These are phyloP conservation scores for Lepidurus apus DNA, from an alignment of 1,140 invertebrate genomes.

Conservation along the genomic window DNA sequence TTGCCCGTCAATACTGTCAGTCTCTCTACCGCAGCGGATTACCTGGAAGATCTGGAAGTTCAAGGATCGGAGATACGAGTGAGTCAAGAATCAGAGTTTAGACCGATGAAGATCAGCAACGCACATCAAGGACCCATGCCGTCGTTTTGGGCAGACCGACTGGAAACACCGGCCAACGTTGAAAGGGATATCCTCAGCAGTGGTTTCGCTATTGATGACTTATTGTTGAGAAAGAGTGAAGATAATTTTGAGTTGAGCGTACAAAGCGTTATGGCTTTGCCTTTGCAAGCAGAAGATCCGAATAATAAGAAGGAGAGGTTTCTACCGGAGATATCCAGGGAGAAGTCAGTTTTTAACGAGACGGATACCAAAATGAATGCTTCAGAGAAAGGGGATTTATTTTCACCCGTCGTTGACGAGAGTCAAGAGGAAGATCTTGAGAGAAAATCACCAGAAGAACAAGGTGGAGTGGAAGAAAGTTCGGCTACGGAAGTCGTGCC, in stretches of 20 bases:
- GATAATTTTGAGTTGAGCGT: not conserved
- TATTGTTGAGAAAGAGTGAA: not conserved
- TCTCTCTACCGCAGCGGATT: not conserved
- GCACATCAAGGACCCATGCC: slow-evolving; percentile 3
- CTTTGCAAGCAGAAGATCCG: not conserved
- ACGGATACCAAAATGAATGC: too few species aligned
- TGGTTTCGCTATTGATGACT: not conserved
- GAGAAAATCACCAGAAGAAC: too few species aligned
- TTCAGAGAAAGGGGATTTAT: too few species aligned
- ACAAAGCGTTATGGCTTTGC: not conserved
- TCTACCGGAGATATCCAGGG: too few species aligned
- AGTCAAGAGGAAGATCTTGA: too few species aligned
- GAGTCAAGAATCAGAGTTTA: not conserved
- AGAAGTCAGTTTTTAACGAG: too few species aligned
- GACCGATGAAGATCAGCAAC: not conserved
- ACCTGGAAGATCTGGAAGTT: not conserved
- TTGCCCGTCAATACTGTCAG: not conserved
- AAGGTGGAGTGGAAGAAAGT: too few species aligned
- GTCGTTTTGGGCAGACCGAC: not conserved
- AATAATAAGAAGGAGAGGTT: too few species aligned
- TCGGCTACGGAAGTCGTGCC: too few species aligned
- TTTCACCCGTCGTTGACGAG: too few species aligned
- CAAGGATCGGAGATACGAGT: not conserved
- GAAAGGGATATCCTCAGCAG: not conserved
- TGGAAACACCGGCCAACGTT: not conserved